Evolutionary conservation across 35 echinoderm and acorn worm species (phyloP).

Genomic region (Anneissia japonica): DNA sequence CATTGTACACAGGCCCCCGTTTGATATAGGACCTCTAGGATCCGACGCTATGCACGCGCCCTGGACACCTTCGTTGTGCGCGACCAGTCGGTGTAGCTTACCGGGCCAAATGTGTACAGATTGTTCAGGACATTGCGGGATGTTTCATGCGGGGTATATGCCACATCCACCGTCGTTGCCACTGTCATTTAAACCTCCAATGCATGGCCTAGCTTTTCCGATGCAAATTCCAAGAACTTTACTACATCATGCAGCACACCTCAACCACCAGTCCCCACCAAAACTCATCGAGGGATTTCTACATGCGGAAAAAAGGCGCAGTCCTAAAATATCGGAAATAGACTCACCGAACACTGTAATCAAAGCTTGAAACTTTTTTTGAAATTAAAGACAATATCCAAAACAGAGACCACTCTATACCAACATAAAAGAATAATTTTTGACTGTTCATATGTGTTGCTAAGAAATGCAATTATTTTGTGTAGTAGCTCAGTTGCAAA

Average conservation of each 20-base stretch:
- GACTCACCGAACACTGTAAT: not conserved
- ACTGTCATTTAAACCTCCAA: conserved; percentile 1
- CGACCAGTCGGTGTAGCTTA: not conserved
- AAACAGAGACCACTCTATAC: not conserved
- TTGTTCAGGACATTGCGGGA: not conserved
- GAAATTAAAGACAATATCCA: not conserved
- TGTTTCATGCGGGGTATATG: not conserved
- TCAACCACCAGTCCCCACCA: not conserved
- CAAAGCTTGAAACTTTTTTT: not conserved
- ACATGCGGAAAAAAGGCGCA: not conserved
- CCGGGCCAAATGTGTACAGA: not conserved
- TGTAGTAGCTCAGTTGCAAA: too few species aligned
- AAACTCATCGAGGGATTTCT: not conserved
- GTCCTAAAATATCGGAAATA: not conserved
- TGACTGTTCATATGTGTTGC: not conserved
- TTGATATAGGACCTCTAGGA: not conserved
- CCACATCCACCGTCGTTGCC: not conserved
- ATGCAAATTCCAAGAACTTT: not conserved
- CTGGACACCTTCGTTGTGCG: not conserved
- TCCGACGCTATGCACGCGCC: not conserved
- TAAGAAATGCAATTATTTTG: too few species aligned
- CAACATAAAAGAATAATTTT: not conserved
- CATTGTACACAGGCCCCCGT: not conserved
- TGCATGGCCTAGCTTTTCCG: conserved; percentile 6
- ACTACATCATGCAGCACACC: not conserved